Evolutionary conservation across 2,888 invertebrate genomes (phyloP), one percentile per base, ranked within the genome.

Genomic region (Protodeltote pygarga): DNA sequence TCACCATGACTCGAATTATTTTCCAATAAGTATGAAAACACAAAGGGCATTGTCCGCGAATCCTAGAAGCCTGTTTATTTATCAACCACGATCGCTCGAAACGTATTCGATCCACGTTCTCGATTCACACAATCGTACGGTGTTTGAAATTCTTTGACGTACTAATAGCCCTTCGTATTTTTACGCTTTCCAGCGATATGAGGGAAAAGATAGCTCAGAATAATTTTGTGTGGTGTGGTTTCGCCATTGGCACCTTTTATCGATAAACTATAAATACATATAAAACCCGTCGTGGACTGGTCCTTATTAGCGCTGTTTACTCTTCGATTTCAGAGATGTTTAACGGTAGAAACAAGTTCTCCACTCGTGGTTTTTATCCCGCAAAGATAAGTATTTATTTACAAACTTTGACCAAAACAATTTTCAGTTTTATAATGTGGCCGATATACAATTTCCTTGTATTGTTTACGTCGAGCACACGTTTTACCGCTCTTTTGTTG

Each of bases 281-380:
- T n/a, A 65, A 68, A 81, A 85, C 86, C 75, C 61, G 86, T 87
- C 81, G 64, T 57, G 58, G 75, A 76, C 76, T 70, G 78, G 81
- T 77, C 75, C 52, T 73, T 76, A 63, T 69, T 73, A 58, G 57
- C 61, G 64, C 61, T 82, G 80, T 80, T 86, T 83, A 79, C 79
- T 74, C 71, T 73, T 76, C 65, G 75, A 79, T 83, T 89, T 88
- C 89, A 86, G 84, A 65, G 67, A 71, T 53, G 67, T 60, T 62
- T 86, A 91, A 90, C 91, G 87, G 91, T 86, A 89, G 57, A 86
- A 87, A 90, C 91, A 65, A 55, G 91, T 89, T 88, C 75, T 73
- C 62, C 64, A 73, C 76, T 78, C 80, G 77, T 75, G 73, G 75
- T 81, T 82, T 59, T 81, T 75, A 75, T 74, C 63, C 61, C 48